A percentile compares a stretch with the other conserved stretches of the same genome.
phyloP scores from a whole-genome alignment of 2,797 vertebrate genomes.

The Diplodus sargus region DNA sequence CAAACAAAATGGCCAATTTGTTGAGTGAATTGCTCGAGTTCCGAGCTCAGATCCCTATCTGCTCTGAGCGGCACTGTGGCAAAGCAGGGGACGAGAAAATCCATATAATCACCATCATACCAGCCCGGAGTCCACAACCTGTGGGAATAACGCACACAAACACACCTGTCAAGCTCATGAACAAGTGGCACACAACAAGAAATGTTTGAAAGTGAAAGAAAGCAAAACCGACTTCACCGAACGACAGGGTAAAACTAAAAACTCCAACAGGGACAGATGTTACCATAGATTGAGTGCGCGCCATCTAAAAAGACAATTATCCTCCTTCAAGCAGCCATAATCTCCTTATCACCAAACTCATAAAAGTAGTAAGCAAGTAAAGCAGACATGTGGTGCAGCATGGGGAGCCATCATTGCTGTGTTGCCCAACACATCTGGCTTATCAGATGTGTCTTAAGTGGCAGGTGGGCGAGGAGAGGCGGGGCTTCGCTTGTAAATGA shows the following conservation, averaged over 20 bases:
- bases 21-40: slow-evolving; percentile 61
- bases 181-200: slow-evolving; percentile 8
- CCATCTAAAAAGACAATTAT: slow-evolving; percentile 64
- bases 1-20: slow-evolving; percentile 78
- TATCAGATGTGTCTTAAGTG: slow-evolving; percentile 61
- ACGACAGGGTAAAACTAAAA: slow-evolving; percentile 2
- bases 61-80: slow-evolving; percentile 28
- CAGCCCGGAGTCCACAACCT: slow-evolving; percentile 30
- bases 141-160: slow-evolving; percentile 12
- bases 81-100: slow-evolving; percentile 40
- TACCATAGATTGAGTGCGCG: slow-evolving; percentile 27
- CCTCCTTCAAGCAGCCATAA: slow-evolving; percentile 57
- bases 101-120: slow-evolving; percentile 47
- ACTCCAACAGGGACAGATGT: too few species aligned
- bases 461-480: slow-evolving; percentile 42
- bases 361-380: slow-evolving; percentile 45
- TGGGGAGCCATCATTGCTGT: slow-evolving; percentile 31
- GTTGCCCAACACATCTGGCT: slow-evolving; percentile 57
- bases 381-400: slow-evolving; percentile 36
- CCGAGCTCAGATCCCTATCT: slow-evolving; percentile 62
- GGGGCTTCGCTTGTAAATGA: slow-evolving; percentile 36
- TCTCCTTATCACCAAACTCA: slow-evolving; percentile 68
- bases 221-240: slow-evolving; percentile 6
- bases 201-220: slow-evolving; percentile 6
- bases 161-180: slow-evolving; percentile 10